Conservation (phyloP, 1,140 invertebrate species). For the Helicorthomorpha holstii region DNA sequence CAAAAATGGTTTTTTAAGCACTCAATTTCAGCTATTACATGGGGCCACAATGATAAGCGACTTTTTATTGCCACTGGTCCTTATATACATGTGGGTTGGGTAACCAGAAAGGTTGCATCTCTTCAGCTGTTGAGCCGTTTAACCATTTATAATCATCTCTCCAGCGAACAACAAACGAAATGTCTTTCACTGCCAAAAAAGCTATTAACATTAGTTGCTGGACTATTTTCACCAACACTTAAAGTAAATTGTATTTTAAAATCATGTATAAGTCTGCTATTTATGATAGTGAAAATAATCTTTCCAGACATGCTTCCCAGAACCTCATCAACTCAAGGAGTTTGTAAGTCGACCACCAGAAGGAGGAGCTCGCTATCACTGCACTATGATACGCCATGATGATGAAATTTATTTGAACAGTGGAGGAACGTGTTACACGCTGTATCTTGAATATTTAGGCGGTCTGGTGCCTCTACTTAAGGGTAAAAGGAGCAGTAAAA, state of each 20-base stretch:
- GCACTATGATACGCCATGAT: constrained; percentile 89
- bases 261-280: not conserved
- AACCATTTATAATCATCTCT: constrained; percentile 39
- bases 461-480: constrained; percentile 89
- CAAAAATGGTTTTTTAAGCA: constrained; percentile 31
- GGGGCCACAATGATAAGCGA: constrained; percentile 91
- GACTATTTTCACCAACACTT: constrained; percentile 89
- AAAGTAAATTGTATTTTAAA: constrained; percentile 35
- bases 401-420: constrained; percentile 41
- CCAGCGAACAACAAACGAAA: constrained; percentile 34
- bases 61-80: constrained; percentile 81
- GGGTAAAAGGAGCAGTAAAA: constrained; percentile 87
- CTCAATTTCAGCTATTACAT: constrained; percentile 79
- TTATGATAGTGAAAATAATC: no score
- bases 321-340: constrained; percentile 63
- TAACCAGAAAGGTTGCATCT: constrained; percentile 64
- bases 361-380: constrained; percentile 67
- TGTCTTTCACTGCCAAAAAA: constrained; percentile 66
- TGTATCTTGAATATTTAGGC: constrained; percentile 92
- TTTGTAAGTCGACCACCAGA: constrained; percentile 84
- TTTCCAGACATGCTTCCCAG: constrained; percentile 78
- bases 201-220: constrained; percentile 62
- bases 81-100: constrained; percentile 68
- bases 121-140: constrained; percentile 72
- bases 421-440: constrained; percentile 72